A percentile compares a stretch with the other conserved stretches of the same genome.
Evolutionary conservation across 2,888 invertebrate species (phyloP).

Genomic region (Cantharis nigra): DNA sequence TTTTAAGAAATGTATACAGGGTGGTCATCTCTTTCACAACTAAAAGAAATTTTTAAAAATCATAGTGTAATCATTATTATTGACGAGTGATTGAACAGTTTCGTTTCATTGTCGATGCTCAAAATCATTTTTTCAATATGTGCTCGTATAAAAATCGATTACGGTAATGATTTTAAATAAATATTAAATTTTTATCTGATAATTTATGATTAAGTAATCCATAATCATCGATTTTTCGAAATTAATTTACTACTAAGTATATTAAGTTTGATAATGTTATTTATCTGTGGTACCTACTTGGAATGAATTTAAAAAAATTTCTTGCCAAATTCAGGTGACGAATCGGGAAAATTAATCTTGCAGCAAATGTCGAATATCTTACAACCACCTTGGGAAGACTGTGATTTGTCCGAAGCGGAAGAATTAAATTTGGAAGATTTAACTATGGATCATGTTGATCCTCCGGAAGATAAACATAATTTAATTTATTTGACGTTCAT

Average conservation of each 20-base stretch:
- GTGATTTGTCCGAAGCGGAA: constrained; percentile 75
- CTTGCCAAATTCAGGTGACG: constrained; percentile 24
- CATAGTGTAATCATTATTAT: too few species aligned
- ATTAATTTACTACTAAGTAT: background rate
- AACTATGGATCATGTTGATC: constrained; percentile 72
- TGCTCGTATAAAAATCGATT: background rate
- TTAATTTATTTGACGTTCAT: constrained; percentile 87
- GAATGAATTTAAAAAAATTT: background rate
- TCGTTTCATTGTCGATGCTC: background rate
- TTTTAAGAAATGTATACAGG: too few species aligned
- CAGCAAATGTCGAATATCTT: constrained; percentile 80
- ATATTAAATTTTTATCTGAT: background rate
- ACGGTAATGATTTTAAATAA: background rate
- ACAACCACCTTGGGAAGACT: constrained; percentile 87
- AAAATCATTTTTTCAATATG: background rate
- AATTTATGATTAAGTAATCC: background rate
- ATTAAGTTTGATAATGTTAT: background rate
- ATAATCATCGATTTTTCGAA: background rate
- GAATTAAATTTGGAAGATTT: constrained; percentile 75
- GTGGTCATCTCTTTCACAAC: too few species aligned
- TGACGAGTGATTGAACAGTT: background rate
- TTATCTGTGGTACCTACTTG: background rate
- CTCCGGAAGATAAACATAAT: constrained; percentile 77
- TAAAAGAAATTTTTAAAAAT: too few species aligned
- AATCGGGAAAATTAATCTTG: constrained; percentile 65